Evolutionary conservation across 2,888 invertebrate genomes (phyloP).

Genomic region (Pelosia muscerda): DNA sequence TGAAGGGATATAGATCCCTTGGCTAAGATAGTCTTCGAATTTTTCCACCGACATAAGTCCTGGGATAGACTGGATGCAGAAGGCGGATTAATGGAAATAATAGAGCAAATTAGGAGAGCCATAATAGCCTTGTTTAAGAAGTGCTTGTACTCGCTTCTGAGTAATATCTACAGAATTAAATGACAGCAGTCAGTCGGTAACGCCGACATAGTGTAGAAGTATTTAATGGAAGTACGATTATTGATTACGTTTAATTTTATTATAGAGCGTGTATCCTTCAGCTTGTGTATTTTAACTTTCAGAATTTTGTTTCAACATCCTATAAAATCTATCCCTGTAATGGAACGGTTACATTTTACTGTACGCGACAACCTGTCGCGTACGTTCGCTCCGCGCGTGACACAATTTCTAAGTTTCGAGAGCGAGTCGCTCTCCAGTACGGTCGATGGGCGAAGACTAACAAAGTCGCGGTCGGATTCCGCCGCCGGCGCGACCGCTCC

Average conservation of each 20-base stretch:
- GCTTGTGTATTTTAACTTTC: constrained; percentile 30
- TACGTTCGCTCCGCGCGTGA: constrained; percentile 63
- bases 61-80: constrained; percentile 1
- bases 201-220: constrained; percentile 42
- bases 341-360: constrained; percentile 59
- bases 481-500: constrained; percentile 57
- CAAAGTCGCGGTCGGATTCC: constrained; percentile 60
- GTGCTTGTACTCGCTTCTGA: constrained; percentile 33
- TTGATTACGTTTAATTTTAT: constrained; percentile 37
- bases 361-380: constrained; percentile 58
- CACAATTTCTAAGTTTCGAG: constrained; percentile 60
- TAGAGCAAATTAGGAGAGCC: background rate
- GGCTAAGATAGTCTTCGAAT: constrained; percentile 13
- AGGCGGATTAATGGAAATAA: background rate
- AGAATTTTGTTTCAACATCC: constrained; percentile 52
- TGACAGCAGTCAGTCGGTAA: constrained; percentile 45
- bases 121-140: background rate
- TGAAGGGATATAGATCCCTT: constrained; percentile 1
- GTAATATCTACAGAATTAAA: constrained; percentile 47
- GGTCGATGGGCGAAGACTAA: constrained; percentile 61
- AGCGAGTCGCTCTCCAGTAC: constrained; percentile 51
- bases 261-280: constrained; percentile 33
- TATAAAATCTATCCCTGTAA: constrained; percentile 71
- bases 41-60: constrained; percentile 26
- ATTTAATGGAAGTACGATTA: constrained; percentile 42